Percentiles rank a stretch among this genome's conserved stretches.
Conservation (phyloP, 2,888 invertebrate species). For the Alentia gelatinosa region DNA sequence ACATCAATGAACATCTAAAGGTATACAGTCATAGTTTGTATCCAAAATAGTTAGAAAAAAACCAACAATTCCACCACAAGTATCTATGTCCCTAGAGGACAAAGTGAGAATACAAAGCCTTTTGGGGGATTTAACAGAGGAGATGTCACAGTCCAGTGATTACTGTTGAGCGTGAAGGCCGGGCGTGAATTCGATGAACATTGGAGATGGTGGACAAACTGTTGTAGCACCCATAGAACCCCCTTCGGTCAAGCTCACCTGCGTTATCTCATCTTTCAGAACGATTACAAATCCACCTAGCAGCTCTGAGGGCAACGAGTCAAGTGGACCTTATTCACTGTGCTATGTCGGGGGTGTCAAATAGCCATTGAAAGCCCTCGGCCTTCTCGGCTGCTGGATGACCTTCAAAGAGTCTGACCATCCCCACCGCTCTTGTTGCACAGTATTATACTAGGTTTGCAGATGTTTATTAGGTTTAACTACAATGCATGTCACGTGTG, state of each 20-base stretch:
- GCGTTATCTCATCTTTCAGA: conserved; percentile 5
- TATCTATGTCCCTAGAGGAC: background rate
- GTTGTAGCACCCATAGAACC: background rate
- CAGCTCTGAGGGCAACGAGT: conserved; percentile 1
- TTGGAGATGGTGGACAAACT: conserved; percentile 20
- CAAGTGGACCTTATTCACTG: conserved; percentile 26
- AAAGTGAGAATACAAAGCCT: background rate
- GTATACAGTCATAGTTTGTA: too few species aligned
- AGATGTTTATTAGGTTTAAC: too few species aligned
- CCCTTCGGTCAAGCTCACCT: conserved; percentile 30
- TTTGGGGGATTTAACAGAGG: background rate
- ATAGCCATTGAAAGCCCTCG: background rate
- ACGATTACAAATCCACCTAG: conserved; percentile 38
- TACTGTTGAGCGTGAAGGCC: background rate
- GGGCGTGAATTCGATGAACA: conserved; percentile 16
- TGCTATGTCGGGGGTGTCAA: conserved; percentile 10
- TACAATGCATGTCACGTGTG: too few species aligned
- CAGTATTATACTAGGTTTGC: background rate
- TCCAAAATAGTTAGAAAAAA: too few species aligned
- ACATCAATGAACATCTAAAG: too few species aligned
- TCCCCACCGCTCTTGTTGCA: background rate
- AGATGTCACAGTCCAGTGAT: background rate
- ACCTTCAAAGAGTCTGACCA: background rate
- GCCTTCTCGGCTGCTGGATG: background rate
- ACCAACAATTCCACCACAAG: too few species aligned